A percentile compares a stretch with the other conserved stretches of the same genome.
These are phyloP conservation scores for Drosophila sp. DNA, from an alignment of 1,140 invertebrate species.

Conservation along the genomic window DNA sequence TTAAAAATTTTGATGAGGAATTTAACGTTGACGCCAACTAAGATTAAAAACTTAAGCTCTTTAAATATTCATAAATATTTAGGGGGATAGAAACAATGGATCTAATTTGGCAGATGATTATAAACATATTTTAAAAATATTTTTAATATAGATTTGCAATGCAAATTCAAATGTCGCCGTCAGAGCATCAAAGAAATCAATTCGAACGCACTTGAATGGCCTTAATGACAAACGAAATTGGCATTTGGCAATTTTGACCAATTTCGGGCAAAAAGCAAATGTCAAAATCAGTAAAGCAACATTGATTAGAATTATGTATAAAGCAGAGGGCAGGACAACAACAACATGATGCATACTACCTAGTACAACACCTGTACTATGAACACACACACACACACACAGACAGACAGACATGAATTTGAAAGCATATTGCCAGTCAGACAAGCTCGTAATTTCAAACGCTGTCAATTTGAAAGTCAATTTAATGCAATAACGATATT, in stretches of 20 bases:
- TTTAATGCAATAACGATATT: conserved; percentile 74
- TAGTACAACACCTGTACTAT: conserved; percentile 4
- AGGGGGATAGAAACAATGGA: conserved; percentile 17
- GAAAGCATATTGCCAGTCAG: conserved; percentile 20
- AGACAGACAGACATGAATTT: conserved; percentile 5
- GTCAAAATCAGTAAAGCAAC: conserved; percentile 50
- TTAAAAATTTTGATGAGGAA: neutral
- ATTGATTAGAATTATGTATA: conserved; percentile 50
- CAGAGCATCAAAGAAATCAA: conserved; percentile 29
- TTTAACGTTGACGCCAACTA: neutral
- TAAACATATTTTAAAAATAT: conserved; percentile 5
- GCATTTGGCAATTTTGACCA: conserved; percentile 35
- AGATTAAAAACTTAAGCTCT: conserved; percentile 11
- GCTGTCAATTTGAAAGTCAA: conserved; percentile 75
- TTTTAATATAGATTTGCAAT: conserved; percentile 30
- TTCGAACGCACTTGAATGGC: conserved; percentile 19
- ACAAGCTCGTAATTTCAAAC: conserved; percentile 44
- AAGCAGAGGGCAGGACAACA: conserved; percentile 19
- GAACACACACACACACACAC: conserved; percentile 5
- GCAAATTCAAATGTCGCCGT: conserved; percentile 23
- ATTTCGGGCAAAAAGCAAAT: conserved; percentile 38
- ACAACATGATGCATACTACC: too few relatives aligned
- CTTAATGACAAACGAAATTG: conserved; percentile 32
- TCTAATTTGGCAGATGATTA: conserved; percentile 24
- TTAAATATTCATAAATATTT: conserved; percentile 28